Base-by-base conservation (phyloP, 2,888 invertebrate genomes). In the Andrena haemorrhoa region DNA sequence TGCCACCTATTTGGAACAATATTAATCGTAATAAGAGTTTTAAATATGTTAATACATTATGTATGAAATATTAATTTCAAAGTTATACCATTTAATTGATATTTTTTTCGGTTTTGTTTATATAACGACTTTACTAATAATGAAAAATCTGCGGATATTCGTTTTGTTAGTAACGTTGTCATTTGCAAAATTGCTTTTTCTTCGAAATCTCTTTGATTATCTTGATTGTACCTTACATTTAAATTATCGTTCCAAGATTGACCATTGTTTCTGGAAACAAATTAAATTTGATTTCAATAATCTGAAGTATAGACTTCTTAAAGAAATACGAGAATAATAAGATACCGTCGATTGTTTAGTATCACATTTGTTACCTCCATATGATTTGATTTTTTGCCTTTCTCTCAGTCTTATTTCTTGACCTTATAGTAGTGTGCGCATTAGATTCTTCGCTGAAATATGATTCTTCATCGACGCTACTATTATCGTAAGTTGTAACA, bases 141-240 rank as follows among this genome's bases (percentile, higher is more conserved):
- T 31, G 88, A 88, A 60, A 83, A 82, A 72, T 93, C 93, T 16
- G 90, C 82, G 33, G 91, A 86, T 20, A 93, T 92, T 83, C 94
- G 94, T 74, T 95, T 94, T 0, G 95, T 95, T 79, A 97, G 94
- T 23, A 96, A 94, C 5, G 95, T 93, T 16, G 95, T 94, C 95
- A 97, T 96, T 93, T 96, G 96, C 69, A 96, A 94, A 86, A 97
- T 95, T 0, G 96, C 95, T 84, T 96, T 96, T 94, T 98, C 98
- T 93, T 98, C 98, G 91, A 96, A 96, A 79, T 98, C 96, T 5
- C 98, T 94, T 93, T 98, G 98, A 90, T 97, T 96, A 93, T 98
- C 98, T 93, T 98, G 98, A 94, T 98, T 98, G 91, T 97, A 97
- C 86, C 98, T 95, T 4, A 97, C 97, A 0, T 97, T 97, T 75